These are phyloP conservation scores for Geophilus truncorum DNA, from an alignment of 2,888 invertebrate species.

Conservation along the genomic window DNA sequence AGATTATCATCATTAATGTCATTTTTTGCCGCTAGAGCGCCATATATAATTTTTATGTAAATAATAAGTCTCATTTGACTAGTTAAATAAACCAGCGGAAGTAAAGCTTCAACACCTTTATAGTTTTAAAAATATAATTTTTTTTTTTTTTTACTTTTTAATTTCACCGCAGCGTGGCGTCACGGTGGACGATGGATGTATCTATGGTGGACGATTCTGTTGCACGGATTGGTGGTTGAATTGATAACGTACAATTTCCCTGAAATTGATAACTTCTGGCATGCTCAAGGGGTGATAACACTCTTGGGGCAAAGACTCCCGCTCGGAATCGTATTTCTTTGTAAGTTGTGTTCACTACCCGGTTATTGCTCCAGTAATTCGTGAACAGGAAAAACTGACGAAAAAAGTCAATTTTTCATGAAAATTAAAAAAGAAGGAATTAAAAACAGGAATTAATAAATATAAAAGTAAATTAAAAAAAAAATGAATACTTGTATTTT, in stretches of 20 bases:
- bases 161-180: neutral
- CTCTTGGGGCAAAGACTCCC: slow-evolving; percentile 9
- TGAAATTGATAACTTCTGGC: no score
- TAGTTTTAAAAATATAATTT: no score
- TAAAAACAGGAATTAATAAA: no score
- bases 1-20: no score
- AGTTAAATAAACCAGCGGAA: neutral
- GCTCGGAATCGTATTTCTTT: neutral
- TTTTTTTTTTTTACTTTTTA: neutral
- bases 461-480: no score
- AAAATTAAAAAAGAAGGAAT: neutral
- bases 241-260: no score
- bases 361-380: neutral
- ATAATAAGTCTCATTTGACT: neutral
- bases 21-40: no score
- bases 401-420: no score
- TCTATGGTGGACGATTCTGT: neutral
- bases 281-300: no score
- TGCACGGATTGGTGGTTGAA: no score
- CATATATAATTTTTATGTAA: no score
- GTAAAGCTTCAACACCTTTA: neutral
- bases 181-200: neutral
- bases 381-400: neutral
- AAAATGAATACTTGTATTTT: no score
- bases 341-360: neutral